Percentiles rank a stretch among this genome's conserved stretches.
phyloP scores from a whole-genome alignment of 2,113 vertebrate genomes.

The Actenoides lindsayi region DNA sequence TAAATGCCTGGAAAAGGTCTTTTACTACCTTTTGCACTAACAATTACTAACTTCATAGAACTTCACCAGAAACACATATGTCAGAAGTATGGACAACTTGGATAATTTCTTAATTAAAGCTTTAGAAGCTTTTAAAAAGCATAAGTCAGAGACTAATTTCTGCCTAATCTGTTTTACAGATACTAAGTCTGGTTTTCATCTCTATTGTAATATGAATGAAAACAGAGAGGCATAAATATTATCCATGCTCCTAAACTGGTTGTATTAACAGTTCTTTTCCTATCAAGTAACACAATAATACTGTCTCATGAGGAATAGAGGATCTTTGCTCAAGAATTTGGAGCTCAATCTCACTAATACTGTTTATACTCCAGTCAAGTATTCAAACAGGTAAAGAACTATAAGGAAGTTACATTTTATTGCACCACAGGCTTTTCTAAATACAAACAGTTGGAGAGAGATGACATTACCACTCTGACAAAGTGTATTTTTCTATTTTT shows the following conservation, averaged over 20 bases:
- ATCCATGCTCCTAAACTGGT: conserved; percentile 16
- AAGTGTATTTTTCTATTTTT: background rate
- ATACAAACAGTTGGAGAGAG: background rate
- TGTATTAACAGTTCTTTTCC: conserved; percentile 49
- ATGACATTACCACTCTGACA: background rate
- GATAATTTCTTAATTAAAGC: conserved; percentile 64
- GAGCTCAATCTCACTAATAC: background rate
- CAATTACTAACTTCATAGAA: background rate
- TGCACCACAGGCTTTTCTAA: background rate
- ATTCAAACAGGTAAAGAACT: background rate
- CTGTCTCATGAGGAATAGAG: background rate
- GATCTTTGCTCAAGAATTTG: conserved; percentile 6
- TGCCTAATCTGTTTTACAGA: conserved; percentile 38
- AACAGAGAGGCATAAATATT: conserved; percentile 52
- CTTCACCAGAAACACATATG: conserved; percentile 30
- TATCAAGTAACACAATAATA: conserved; percentile 24
- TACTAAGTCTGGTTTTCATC: background rate
- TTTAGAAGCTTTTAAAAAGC: conserved; percentile 49
- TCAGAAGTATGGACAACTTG: conserved; percentile 16
- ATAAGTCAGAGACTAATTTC: conserved; percentile 26
- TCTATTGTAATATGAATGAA: conserved; percentile 33
- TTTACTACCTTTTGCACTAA: background rate
- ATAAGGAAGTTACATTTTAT: background rate
- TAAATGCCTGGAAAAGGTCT: background rate
- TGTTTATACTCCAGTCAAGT: background rate